A percentile compares a stretch with the other conserved stretches of the same genome.
These are phyloP conservation scores for Rhyacophila evoluta DNA, from an alignment of 2,888 invertebrate genomes.

Conservation along the genomic window DNA sequence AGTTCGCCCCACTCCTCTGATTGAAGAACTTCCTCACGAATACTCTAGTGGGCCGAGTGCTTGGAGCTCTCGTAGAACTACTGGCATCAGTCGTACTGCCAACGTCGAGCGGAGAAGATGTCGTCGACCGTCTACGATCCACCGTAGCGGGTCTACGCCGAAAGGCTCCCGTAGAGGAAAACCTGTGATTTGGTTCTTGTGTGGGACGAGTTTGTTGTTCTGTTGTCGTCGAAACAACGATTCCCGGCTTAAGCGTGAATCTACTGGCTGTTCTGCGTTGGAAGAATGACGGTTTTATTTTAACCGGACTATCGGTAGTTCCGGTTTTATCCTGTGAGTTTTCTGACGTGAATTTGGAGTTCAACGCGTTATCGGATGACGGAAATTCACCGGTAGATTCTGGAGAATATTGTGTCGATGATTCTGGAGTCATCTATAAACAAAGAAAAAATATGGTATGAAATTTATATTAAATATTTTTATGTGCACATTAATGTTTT, in stretches of 20 bases:
- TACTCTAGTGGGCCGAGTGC: slow-evolving; percentile 45
- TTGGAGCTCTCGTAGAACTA: slow-evolving; percentile 30
- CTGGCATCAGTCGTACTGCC: slow-evolving; percentile 45
- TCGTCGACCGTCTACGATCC: slow-evolving; percentile 36
- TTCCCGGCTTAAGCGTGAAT: slow-evolving; percentile 27
- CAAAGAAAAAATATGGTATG: slow-evolving; percentile 29
- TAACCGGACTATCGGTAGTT: slow-evolving; percentile 25
- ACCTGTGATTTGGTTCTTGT: slow-evolving; percentile 26
- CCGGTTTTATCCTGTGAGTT: slow-evolving; percentile 1
- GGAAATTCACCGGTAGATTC: slow-evolving; percentile 33
- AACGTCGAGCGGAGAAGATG: slow-evolving; percentile 35
- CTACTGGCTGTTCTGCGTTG: slow-evolving; percentile 43
- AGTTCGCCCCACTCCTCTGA: slow-evolving; percentile 35
- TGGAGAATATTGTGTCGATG: background rate
- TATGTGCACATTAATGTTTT: too few species aligned
- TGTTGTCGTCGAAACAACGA: slow-evolving; percentile 28
- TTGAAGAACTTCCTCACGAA: slow-evolving; percentile 53
- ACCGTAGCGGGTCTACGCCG: slow-evolving; percentile 41
- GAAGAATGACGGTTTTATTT: slow-evolving; percentile 46
- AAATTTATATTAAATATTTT: too few species aligned
- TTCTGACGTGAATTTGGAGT: slow-evolving; percentile 23
- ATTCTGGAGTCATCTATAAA: background rate
- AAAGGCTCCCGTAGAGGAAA: slow-evolving; percentile 33
- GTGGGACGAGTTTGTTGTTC: background rate
- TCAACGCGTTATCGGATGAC: slow-evolving; percentile 39